phyloP scores from a whole-genome alignment of 2,113 vertebrate genomes.

The Cygnus buccinator region DNA sequence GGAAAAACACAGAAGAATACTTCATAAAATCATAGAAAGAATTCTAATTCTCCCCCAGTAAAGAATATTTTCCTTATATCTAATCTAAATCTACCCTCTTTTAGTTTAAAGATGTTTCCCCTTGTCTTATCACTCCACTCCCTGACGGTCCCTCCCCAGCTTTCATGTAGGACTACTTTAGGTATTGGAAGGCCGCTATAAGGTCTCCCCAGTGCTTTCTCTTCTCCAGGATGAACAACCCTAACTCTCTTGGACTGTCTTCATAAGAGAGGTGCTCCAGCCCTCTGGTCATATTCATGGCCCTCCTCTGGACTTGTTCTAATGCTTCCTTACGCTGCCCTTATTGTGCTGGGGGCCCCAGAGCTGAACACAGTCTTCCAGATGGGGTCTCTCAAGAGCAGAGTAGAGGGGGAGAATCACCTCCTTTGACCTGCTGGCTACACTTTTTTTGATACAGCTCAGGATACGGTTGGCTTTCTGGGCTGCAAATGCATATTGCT shows the following conservation, averaged over 20 bases:
- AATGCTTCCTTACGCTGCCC: neutral
- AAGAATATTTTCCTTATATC: neutral
- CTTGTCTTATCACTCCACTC: neutral
- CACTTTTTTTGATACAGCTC: neutral
- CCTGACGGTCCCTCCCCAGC: neutral
- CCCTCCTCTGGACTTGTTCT: neutral
- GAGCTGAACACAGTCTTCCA: neutral
- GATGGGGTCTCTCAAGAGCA: neutral
- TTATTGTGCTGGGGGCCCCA: neutral
- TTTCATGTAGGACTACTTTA: neutral
- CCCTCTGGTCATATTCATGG: neutral
- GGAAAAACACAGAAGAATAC: neutral
- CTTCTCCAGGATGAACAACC: neutral
- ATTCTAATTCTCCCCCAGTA: no score
- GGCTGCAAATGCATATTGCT: no score
- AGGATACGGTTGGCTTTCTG: no score
- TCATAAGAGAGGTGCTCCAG: neutral
- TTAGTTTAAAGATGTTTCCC: neutral
- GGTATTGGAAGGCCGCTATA: neutral
- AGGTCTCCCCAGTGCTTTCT: neutral
- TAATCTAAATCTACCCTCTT: neutral
- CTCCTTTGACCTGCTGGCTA: neutral
- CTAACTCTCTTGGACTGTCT: neutral
- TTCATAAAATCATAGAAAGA: no score
- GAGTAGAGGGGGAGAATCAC: neutral